phyloP scores from a whole-genome alignment of 2,888 invertebrate species.

The Congeria kusceri region DNA sequence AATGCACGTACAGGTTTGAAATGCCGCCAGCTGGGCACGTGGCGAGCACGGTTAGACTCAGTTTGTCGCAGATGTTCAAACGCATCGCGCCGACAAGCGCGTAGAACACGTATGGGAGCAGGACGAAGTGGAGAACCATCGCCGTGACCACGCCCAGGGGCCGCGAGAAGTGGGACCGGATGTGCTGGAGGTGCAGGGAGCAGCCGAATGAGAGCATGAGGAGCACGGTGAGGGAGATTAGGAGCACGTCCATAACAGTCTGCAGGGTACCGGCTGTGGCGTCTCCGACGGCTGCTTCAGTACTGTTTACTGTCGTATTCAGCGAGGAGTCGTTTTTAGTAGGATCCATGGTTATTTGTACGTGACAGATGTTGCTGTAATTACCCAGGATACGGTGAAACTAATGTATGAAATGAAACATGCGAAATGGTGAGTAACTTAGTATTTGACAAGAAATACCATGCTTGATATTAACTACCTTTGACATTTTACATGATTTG shows the following conservation, averaged over 20 bases:
- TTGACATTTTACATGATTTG: too few relatives aligned
- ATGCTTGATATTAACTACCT: too few relatives aligned
- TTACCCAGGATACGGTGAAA: too few relatives aligned
- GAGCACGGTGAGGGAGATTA: conserved; percentile 23
- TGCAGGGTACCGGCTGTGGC: background rate
- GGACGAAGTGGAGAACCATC: conserved; percentile 21
- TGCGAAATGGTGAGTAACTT: too few relatives aligned
- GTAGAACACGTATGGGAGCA: conserved; percentile 33
- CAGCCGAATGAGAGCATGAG: conserved; percentile 37
- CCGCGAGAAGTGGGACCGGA: conserved; percentile 24
- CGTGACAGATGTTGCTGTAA: too few relatives aligned
- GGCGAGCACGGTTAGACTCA: conserved; percentile 22
- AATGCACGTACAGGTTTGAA: conserved; percentile 30
- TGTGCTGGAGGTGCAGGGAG: conserved; percentile 21
- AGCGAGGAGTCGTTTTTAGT: too few relatives aligned
- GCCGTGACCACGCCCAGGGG: conserved; percentile 23
- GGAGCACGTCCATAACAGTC: conserved; percentile 26
- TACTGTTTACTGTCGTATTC: background rate
- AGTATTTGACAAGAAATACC: too few relatives aligned
- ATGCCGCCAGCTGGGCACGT: conserved; percentile 35
- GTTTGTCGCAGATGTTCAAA: conserved; percentile 9
- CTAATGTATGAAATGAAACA: too few relatives aligned
- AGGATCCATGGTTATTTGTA: too few relatives aligned
- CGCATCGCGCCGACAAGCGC: conserved; percentile 12
- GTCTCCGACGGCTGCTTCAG: background rate